These are phyloP conservation scores for Plagiodera versicolora DNA, from an alignment of 2,888 invertebrate species.

Conservation along the genomic window DNA sequence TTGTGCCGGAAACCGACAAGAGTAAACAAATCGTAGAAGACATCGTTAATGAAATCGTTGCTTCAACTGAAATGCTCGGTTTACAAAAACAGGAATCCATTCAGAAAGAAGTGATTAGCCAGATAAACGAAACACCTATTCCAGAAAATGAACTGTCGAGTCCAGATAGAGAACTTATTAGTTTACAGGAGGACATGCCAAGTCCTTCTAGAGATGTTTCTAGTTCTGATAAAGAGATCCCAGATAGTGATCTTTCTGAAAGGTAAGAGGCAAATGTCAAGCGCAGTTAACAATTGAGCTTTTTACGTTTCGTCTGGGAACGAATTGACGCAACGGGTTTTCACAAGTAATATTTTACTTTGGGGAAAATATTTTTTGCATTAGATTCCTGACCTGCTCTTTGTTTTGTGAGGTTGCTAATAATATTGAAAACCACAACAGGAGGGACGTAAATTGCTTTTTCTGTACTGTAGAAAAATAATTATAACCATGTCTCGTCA, in stretches of 20 bases:
- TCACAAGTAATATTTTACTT: too few relatives aligned
- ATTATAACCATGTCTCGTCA: too few relatives aligned
- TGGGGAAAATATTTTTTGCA: too few relatives aligned
- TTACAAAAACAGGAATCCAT: background rate
- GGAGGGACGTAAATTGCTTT: too few relatives aligned
- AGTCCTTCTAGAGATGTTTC: conserved; percentile 43
- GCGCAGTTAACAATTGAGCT: too few relatives aligned
- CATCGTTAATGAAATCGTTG: conserved; percentile 2
- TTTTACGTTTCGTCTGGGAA: too few relatives aligned
- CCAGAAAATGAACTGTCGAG: conserved; percentile 11
- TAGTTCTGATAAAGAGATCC: conserved; percentile 61
- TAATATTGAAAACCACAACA: too few relatives aligned
- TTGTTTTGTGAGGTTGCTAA: too few relatives aligned
- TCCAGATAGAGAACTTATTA: conserved; percentile 33
- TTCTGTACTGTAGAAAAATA: too few relatives aligned
- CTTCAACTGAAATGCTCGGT: conserved; percentile 1
- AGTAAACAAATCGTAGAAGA: conserved; percentile 15
- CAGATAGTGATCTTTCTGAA: conserved; percentile 70
- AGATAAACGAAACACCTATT: background rate
- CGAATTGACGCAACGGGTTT: too few relatives aligned
- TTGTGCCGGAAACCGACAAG: conserved; percentile 28
- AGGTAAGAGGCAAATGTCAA: conserved; percentile 44
- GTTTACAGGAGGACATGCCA: conserved; percentile 13
- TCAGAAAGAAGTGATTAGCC: background rate
- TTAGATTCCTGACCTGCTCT: too few relatives aligned